phyloP scores from a whole-genome alignment of 2,113 vertebrate species.

The Carassius gibelio region DNA sequence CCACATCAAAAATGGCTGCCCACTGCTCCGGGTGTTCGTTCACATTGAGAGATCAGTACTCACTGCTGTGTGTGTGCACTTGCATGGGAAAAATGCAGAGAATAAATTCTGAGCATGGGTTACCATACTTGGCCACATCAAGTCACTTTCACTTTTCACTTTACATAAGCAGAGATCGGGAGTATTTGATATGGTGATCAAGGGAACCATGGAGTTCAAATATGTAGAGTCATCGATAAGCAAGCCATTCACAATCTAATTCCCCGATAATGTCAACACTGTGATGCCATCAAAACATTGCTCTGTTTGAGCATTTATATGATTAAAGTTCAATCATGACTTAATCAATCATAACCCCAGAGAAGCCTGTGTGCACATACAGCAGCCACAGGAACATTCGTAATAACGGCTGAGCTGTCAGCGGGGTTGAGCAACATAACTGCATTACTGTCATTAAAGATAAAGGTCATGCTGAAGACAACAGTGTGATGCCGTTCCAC shows the following conservation, averaged over 20 bases:
- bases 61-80: too few species aligned
- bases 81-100: too few species aligned
- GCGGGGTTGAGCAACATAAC: slow-evolving; percentile 13
- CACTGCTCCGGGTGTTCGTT: too few species aligned
- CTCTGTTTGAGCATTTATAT: background rate
- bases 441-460: slow-evolving; percentile 28
- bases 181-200: background rate
- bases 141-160: too few species aligned
- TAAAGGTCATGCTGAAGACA: background rate
- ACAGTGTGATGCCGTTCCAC: background rate
- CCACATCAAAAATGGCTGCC: too few species aligned
- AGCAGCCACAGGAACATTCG: background rate
- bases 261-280: background rate
- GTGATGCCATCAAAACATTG: background rate
- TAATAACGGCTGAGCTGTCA: slow-evolving; percentile 63
- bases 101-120: too few species aligned
- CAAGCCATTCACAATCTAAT: background rate
- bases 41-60: too few species aligned
- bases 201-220: background rate
- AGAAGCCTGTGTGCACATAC: background rate
- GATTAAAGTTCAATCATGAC: background rate
- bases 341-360: background rate
- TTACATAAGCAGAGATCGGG: too few species aligned
- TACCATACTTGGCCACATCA: too few species aligned
- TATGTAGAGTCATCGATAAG: background rate